Conservation (phyloP, 2,797 vertebrate genomes). For the Spinibarbus caldwelli region DNA sequence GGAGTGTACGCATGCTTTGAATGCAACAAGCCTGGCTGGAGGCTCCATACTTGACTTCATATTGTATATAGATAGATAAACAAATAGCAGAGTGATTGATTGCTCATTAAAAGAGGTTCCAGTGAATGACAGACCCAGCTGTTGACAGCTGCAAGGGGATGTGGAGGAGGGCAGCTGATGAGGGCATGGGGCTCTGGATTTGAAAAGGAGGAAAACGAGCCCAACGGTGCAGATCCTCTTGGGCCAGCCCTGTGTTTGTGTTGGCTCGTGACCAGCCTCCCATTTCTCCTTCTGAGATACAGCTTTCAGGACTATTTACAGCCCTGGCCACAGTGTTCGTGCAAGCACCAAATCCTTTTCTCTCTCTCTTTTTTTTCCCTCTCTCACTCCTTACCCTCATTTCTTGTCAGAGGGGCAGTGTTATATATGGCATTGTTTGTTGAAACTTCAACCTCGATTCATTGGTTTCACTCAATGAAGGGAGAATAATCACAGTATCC, state of each 20-base stretch:
- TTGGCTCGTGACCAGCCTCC: constrained; percentile 79
- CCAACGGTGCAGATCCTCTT: constrained; percentile 68
- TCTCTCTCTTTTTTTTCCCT: constrained; percentile 38
- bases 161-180: constrained; percentile 43
- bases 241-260: constrained; percentile 76
- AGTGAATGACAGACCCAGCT: constrained; percentile 64
- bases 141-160: constrained; percentile 61
- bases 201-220: constrained; percentile 62
- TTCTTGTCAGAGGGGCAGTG: constrained; percentile 50
- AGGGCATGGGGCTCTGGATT: constrained; percentile 52
- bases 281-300: constrained; percentile 81
- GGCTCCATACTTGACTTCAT: constrained; percentile 38
- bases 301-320: constrained; percentile 79
- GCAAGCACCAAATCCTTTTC: constrained; percentile 74
- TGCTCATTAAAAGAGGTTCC: constrained; percentile 55
- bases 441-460: constrained; percentile 64
- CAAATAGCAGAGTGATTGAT: constrained; percentile 59
- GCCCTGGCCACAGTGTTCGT: constrained; percentile 73
- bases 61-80: constrained; percentile 59
- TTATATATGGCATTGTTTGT: constrained; percentile 63
- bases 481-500: constrained; percentile 37
- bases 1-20: constrained; percentile 2
- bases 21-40: constrained; percentile 27
- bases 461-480: constrained; percentile 39
- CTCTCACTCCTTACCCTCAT: constrained; percentile 28